Evolutionary conservation across 2,113 vertebrate genomes (phyloP), one percentile per base, ranked within the genome.

Genomic region (Engraulis encrasicolus): DNA sequence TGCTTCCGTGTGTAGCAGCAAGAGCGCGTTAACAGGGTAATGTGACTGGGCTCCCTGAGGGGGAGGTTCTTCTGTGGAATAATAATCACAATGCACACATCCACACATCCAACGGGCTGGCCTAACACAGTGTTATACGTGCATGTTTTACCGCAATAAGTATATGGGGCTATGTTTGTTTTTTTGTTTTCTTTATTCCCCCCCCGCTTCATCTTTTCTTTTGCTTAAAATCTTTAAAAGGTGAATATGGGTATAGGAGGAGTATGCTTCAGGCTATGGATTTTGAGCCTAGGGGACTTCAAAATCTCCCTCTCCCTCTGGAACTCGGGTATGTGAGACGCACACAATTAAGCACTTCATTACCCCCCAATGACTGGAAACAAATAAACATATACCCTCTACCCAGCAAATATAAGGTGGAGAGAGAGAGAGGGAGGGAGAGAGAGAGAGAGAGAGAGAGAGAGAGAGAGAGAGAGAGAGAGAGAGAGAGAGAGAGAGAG

Each of bases 1-100:
- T 93, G 92, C 86, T 93, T 94, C 94, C 92, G 79, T 85, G 79
- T 86, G 85, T 82, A 82, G 36, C 79, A 82, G 82, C 31, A 82
- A 7, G 40, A 85, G 84, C 77, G 83, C 82, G 85, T 88, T 83
- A 87, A 83, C 50, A n/a, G 31, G 81, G 80, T 88, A 85, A 88
- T 83, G 82, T 66, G 49, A 77, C 61, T 36, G 15, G 61, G 80
- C 83, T 88, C 84, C 88, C 84, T 6, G 31, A 83, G 78, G 86
- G 82, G 77, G 50, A n/a, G n/a, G n/a, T n/a, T 19, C 23, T 81
- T 31, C 49, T 20, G 80, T 50, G 6, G 52, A 19, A 40, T 78
- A 20, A 27, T 66, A 66, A 66, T 66, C 58, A 66, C 23, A 66
- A 27, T 14, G 58, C 58, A 66, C 58, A 66, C 20, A 58, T 58